phyloP scores from a whole-genome alignment of 1,140 invertebrate species.

The Neodiprion pinetum region DNA sequence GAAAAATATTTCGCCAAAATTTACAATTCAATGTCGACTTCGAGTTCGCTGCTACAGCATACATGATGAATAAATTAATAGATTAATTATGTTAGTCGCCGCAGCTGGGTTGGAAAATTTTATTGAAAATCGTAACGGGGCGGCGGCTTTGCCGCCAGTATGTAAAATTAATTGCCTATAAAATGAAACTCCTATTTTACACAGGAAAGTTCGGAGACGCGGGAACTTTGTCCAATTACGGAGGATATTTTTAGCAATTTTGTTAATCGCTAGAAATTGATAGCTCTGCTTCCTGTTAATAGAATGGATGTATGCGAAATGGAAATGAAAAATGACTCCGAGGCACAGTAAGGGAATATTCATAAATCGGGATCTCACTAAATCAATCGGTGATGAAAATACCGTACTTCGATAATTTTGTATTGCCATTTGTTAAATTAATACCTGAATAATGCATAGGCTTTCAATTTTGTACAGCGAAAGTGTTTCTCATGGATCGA shows the following conservation, averaged over 20 bases:
- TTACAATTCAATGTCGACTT: too few species aligned
- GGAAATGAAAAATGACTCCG: conserved; percentile 13
- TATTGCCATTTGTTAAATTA: not conserved
- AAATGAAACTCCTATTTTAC: conserved; percentile 51
- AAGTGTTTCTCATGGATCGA: too few species aligned
- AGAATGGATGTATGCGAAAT: not conserved
- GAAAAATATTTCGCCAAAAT: too few species aligned
- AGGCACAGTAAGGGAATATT: not conserved
- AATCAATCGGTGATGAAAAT: not conserved
- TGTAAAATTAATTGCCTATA: conserved; percentile 49
- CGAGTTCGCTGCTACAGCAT: too few species aligned
- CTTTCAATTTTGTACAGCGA: too few species aligned
- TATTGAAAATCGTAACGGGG: too few species aligned
- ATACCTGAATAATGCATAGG: too few species aligned
- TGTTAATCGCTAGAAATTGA: not conserved
- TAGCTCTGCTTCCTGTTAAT: conserved; percentile 9
- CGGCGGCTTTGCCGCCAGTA: not conserved
- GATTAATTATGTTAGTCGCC: too few species aligned
- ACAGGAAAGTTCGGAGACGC: too few species aligned
- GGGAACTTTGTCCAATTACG: conserved; percentile 40
- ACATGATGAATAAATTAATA: too few species aligned
- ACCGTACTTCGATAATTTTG: not conserved
- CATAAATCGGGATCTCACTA: not conserved
- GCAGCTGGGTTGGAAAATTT: too few species aligned
- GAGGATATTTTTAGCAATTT: conserved; percentile 11